phyloP scores from a whole-genome alignment of 2,113 vertebrate species.

The human (Homo sapiens) region GRCh38 chr3:160616501-160617000 shows the following conservation, averaged over 20 bases:
- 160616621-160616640: not conserved
- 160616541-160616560: not conserved
- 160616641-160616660: not conserved
- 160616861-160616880: not conserved
- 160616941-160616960: not conserved
- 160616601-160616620: conserved; percentile 9
- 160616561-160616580: not conserved
- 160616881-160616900: not conserved
- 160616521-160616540: not conserved
- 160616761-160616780: not conserved
- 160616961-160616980: not conserved
- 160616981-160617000: not conserved
- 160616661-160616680: not conserved
- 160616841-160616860: not conserved
- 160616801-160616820: not conserved
- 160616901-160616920: not conserved
- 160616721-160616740: not conserved
- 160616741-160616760: not conserved
- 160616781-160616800: not conserved
- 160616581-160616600: not conserved
- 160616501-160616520: not conserved
- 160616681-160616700: not conserved
- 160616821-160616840: not conserved
- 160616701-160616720: not conserved
- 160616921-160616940: not conserved